Evolutionary conservation across 2,797 vertebrate species (phyloP).

Genomic region (Cheracebus regulus): DNA sequence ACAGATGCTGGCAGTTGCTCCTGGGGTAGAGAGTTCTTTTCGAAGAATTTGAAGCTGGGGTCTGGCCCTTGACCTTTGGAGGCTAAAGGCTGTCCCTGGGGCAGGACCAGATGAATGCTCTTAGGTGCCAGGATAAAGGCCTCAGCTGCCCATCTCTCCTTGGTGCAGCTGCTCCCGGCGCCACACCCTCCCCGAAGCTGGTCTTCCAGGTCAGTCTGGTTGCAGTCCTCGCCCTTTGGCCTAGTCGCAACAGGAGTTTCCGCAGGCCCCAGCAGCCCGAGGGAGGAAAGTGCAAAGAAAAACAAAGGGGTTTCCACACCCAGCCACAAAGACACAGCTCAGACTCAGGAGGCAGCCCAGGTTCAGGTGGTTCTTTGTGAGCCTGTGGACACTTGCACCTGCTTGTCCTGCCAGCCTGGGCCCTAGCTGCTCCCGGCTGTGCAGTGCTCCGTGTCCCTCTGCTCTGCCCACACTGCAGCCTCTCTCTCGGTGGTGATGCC

Average conservation of each 20-base stretch:
- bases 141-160: background rate
- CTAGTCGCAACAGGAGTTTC: background rate
- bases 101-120: background rate
- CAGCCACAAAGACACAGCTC: background rate
- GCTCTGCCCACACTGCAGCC: background rate
- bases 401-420: background rate
- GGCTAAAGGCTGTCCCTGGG: background rate
- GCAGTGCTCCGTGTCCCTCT: background rate
- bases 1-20: background rate
- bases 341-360: background rate
- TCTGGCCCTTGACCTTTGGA: background rate
- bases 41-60: background rate
- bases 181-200: fast-evolving
- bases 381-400: background rate
- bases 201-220: background rate
- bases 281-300: background rate
- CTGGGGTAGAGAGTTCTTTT: background rate
- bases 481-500: background rate
- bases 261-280: background rate
- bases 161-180: background rate
- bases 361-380: background rate
- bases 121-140: background rate
- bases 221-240: background rate
- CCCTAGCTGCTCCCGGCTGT: background rate
- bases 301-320: background rate